Evolutionary conservation across 1,140 invertebrate species (phyloP).

Genomic region (Harpegnathos saltator): DNA sequence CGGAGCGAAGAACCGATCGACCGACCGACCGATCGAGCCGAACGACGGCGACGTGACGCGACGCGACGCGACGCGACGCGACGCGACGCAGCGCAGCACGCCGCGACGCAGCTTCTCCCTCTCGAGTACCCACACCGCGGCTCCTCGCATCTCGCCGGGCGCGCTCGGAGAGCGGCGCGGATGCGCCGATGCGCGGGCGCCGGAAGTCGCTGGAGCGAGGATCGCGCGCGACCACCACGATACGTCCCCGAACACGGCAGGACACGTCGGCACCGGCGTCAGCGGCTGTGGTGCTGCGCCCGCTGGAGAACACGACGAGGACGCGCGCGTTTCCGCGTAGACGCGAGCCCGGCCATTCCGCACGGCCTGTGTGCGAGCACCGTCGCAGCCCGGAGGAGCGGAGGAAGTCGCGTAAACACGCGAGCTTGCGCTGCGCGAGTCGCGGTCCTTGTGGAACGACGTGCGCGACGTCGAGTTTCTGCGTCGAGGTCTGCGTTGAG

Average conservation of each 20-base stretch:
- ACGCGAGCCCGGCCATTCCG: not conserved
- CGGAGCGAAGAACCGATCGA: constrained; percentile 20
- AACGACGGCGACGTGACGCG: constrained; percentile 2
- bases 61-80: constrained; percentile 35
- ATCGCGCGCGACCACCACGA: constrained; percentile 83
- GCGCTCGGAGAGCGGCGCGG: constrained; percentile 73
- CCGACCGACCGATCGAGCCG: no score
- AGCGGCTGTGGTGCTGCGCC: constrained; percentile 14
- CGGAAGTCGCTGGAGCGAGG: constrained; percentile 86
- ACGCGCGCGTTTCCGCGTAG: constrained; percentile 11
- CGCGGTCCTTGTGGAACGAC: not conserved
- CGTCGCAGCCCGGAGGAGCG: not conserved
- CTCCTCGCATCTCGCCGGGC: constrained; percentile 53
- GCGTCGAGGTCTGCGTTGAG: not conserved
- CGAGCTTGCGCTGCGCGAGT: not conserved
- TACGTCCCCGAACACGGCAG: constrained; percentile 77
- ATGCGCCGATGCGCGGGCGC: constrained; percentile 84
- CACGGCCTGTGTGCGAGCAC: not conserved
- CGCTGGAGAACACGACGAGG: constrained; percentile 36
- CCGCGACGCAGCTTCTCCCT: not conserved
- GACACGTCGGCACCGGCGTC: constrained; percentile 51
- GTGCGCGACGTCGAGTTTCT: not conserved
- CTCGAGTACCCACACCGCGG: constrained; percentile 37
- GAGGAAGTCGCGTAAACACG: not conserved
- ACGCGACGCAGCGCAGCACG: constrained; percentile 17